Base-by-base conservation (phyloP, 2,113 vertebrate genomes). In the Clarias gariepinus region DNA sequence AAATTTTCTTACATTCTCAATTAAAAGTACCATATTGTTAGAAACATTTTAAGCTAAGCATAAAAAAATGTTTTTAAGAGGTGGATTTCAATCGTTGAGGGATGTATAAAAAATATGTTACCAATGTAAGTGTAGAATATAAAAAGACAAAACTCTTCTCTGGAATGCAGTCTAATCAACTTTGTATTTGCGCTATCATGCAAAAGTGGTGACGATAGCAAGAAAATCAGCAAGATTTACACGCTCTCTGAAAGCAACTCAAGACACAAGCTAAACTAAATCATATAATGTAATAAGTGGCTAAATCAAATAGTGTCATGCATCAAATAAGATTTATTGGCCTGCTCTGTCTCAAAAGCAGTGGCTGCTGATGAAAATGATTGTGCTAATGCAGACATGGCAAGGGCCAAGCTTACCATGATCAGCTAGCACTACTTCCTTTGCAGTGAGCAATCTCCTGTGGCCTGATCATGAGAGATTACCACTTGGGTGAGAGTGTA, bases 261-360 rank as follows among this genome's bases (percentile, higher is more conserved):
- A 90, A 90, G 86, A 93, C 89, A 92, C 90, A 91, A 89, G 90
- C 91, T 91, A 91, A 91, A 92, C 91, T 90, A 90, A 92, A 93
- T 93, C 89, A 90, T 89, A 90, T 93, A 91, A 91, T 92, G 90
- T 82, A 92, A 93, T 94, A 90, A 92, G 89, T 85, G 87, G 74
- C 86, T 93, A 94, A 94, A 95, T 94, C 91, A 94, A 94, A 93
- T 90, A 91, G 90, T 88, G 84, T 86, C 86, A 92, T 85, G 71
- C 89, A 92, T 91, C 85, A 93, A 92, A 91, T 90, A 89, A 94
- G 93, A 95, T 93, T 91, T 93, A 94, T 91, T 86, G 87, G 85
- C 88, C 92, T 93, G 92, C 68, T 89, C 87, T 85, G 86, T 86
- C 89, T 92, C 90, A 88, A 88, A 92, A 90, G 88, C 74, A 80